These are phyloP conservation scores for Neoniphon sammara DNA, from an alignment of 2,797 vertebrate genomes.

Conservation along the genomic window DNA sequence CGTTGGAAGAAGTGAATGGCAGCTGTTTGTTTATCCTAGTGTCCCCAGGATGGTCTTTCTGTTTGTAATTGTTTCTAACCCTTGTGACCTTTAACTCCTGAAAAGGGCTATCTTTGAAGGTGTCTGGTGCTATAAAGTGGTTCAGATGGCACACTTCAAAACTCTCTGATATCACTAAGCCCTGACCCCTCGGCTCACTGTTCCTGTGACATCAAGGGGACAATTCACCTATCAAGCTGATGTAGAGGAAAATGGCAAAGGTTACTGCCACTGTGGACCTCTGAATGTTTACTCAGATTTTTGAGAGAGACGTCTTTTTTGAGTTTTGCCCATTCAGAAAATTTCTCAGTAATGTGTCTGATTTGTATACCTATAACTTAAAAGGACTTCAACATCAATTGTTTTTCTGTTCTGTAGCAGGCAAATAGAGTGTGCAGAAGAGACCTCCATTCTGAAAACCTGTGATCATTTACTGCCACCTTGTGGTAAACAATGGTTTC, in stretches of 20 bases:
- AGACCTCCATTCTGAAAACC: neutral
- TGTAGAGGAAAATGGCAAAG: slow-evolving; percentile 11
- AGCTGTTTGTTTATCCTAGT: slow-evolving; percentile 4
- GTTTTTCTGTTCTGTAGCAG: neutral
- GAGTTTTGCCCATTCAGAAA: neutral
- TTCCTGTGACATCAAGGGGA: neutral
- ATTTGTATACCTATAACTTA: neutral
- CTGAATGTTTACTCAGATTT: neutral
- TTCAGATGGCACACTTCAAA: slow-evolving; percentile 50
- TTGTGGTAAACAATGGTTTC: slow-evolving; percentile 59
- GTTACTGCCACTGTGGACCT: slow-evolving; percentile 22
- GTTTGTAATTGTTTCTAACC: slow-evolving; percentile 44
- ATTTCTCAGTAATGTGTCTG: neutral
- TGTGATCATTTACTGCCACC: slow-evolving; percentile 68
- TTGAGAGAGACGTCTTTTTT: neutral
- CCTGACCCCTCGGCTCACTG: neutral
- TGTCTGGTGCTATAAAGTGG: slow-evolving; percentile 8
- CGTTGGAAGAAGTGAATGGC: neutral
- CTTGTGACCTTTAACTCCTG: slow-evolving; percentile 28
- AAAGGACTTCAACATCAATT: neutral
- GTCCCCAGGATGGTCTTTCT: slow-evolving; percentile 7
- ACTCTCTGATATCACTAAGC: slow-evolving; percentile 16
- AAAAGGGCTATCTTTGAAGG: neutral
- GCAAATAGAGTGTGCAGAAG: accelerated
- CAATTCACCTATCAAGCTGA: neutral